Conservation (phyloP, 2,113 vertebrate genomes). For the Psophia crepitans region DNA sequence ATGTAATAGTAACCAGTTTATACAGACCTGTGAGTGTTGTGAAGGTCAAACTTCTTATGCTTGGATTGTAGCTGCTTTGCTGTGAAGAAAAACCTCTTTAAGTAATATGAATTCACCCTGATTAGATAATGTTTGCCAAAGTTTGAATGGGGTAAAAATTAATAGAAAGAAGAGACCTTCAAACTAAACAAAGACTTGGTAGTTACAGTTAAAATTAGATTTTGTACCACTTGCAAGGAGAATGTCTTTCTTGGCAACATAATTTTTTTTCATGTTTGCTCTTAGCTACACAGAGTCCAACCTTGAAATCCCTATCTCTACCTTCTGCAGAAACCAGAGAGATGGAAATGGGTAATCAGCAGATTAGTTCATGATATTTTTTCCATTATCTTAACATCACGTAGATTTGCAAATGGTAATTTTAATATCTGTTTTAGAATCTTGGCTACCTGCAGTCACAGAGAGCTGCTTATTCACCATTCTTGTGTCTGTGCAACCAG, state of each 20-base stretch:
- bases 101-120: background rate
- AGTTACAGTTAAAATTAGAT: background rate
- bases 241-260: background rate
- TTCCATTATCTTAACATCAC: background rate
- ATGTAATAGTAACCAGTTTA: background rate
- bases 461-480: background rate
- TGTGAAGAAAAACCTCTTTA: background rate
- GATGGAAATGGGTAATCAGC: conserved; percentile 19
- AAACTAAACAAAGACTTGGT: background rate
- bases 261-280: background rate
- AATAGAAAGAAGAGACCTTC: background rate
- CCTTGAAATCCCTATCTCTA: background rate
- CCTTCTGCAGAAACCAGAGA: background rate
- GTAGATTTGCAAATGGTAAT: background rate
- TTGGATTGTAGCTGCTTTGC: background rate
- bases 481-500: background rate
- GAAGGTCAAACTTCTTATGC: background rate
- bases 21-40: background rate
- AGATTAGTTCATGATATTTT: background rate
- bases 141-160: background rate
- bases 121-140: background rate
- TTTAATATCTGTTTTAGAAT: background rate
- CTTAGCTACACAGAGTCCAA: conserved; percentile 37
- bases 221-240: background rate
- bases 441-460: background rate